These are phyloP conservation scores for Pandemis cinnamomeana DNA, from an alignment of 2,888 invertebrate genomes.

Conservation along the genomic window DNA sequence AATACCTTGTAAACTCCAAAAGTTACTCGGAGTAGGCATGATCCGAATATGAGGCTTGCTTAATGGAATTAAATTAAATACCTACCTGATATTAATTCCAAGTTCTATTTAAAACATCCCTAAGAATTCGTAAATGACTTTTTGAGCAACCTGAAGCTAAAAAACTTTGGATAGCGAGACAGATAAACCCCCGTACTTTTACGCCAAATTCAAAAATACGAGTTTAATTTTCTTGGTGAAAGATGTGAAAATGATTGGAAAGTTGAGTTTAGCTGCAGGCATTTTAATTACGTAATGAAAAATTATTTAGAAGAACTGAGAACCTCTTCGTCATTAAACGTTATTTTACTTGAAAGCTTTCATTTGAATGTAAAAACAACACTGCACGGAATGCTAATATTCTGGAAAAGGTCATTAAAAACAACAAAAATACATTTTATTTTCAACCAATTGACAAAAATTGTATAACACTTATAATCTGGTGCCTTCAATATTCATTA, in stretches of 20 bases:
- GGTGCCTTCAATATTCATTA: background rate
- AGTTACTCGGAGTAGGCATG: background rate
- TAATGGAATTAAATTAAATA: conserved; percentile 8
- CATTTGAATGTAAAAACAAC: no score
- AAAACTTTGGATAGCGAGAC: conserved; percentile 2
- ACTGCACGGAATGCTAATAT: no score
- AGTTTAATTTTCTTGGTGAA: background rate
- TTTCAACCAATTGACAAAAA: no score
- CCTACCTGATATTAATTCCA: background rate
- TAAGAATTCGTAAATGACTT: background rate
- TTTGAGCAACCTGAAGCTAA: background rate
- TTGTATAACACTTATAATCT: no score
- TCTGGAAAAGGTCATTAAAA: no score
- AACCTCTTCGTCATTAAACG: no score
- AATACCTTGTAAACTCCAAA: background rate
- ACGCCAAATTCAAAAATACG: background rate
- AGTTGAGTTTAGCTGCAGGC: background rate
- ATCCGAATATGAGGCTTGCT: background rate
- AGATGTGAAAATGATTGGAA: conserved; percentile 2
- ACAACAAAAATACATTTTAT: no score
- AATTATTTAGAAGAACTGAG: background rate
- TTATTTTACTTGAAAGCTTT: no score
- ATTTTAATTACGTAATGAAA: background rate
- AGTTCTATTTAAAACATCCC: background rate
- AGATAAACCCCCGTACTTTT: background rate